These are phyloP conservation scores for Carduelis carduelis DNA, from an alignment of 2,797 vertebrate species.

Conservation along the genomic window DNA sequence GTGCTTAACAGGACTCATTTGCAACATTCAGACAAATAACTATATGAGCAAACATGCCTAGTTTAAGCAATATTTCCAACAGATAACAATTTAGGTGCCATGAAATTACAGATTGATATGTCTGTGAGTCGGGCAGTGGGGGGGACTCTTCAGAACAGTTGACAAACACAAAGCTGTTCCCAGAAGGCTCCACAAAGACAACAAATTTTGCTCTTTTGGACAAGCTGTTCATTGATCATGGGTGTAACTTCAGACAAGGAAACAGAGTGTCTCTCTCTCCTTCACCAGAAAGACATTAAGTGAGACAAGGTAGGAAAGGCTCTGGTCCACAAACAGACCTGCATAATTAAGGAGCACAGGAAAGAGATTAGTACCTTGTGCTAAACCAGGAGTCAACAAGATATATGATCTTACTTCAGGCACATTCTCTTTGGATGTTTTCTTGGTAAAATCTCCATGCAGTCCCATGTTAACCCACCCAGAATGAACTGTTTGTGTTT, in stretches of 20 bases:
- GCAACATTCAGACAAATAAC: background rate
- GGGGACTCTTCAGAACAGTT: background rate
- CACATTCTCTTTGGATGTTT: background rate
- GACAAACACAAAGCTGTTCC: conserved; percentile 22
- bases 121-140: background rate
- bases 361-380: background rate
- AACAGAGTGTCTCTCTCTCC: background rate
- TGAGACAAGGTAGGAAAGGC: background rate
- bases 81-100: background rate
- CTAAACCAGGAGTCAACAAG: background rate
- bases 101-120: background rate
- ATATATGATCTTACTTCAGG: background rate
- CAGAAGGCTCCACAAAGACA: conserved; percentile 7
- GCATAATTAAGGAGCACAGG: accelerated
- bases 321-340: background rate
- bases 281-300: background rate
- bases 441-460: background rate
- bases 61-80: background rate
- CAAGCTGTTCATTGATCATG: background rate
- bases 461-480: background rate
- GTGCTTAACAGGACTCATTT: background rate
- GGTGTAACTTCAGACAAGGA: background rate
- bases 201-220: background rate
- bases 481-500: background rate
- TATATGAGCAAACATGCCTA: background rate